Conservation (phyloP, 2,888 invertebrate species). For the Drosophila eohydei region DNA sequence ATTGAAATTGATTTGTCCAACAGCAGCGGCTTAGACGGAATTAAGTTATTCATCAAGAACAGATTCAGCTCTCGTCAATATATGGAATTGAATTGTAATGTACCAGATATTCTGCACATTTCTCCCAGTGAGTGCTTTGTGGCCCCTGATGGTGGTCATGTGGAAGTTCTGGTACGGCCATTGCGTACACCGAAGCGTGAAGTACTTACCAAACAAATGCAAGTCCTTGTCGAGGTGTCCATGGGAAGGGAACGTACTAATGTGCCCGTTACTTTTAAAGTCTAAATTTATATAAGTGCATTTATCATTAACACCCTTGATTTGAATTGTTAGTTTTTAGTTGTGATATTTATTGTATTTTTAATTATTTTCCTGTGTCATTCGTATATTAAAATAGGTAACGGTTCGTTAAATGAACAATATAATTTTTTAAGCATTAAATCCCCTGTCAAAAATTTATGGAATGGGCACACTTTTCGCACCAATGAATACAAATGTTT, state of each 20-base stretch:
- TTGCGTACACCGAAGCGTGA: constrained; percentile 38
- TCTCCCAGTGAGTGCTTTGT: constrained; percentile 76
- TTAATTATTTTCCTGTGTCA: not conserved
- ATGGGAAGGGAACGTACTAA: constrained; percentile 83
- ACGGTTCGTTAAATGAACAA: not conserved
- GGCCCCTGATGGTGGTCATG: constrained; percentile 74
- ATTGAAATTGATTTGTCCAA: constrained; percentile 61
- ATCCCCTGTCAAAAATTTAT: not conserved
- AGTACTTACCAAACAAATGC: constrained; percentile 43
- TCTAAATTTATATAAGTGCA: constrained; percentile 33
- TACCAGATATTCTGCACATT: constrained; percentile 73
- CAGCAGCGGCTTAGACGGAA: constrained; percentile 9
- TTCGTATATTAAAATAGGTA: not conserved
- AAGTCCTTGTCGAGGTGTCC: constrained; percentile 73
- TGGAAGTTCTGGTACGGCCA: constrained; percentile 62
- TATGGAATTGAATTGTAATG: constrained; percentile 79
- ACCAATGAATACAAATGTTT: constrained; percentile 73
- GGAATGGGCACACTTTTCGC: not conserved
- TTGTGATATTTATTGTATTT: constrained; percentile 17
- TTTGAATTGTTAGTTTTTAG: constrained; percentile 16
- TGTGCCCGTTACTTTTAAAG: constrained; percentile 78
- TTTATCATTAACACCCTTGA: not conserved
- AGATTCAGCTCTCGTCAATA: constrained; percentile 75
- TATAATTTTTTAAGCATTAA: not conserved
- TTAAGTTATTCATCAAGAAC: constrained; percentile 66